Conservation (phyloP, 2,797 vertebrate genomes). For the Bucorvus abyssinicus region DNA sequence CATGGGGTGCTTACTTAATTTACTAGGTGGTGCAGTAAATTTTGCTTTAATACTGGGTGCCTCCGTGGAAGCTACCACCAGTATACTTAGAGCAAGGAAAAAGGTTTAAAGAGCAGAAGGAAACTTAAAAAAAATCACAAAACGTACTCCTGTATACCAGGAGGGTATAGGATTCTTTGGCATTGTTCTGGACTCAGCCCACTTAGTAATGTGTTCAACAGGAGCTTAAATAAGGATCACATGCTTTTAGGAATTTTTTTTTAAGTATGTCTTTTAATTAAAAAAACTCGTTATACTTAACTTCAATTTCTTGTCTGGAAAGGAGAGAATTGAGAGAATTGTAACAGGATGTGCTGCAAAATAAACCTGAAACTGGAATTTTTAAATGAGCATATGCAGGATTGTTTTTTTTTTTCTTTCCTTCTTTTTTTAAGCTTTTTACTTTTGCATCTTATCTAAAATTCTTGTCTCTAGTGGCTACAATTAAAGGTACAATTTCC, state of each 20-base stretch:
- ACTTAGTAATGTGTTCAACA: neutral
- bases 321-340: neutral
- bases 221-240: neutral
- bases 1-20: neutral
- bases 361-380: neutral
- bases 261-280: neutral
- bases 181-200: neutral
- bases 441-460: neutral
- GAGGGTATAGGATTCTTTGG: neutral
- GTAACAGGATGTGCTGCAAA: neutral
- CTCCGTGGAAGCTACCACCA: neutral
- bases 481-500: neutral
- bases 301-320: neutral
- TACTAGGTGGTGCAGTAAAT: neutral
- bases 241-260: neutral
- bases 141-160: fast-evolving
- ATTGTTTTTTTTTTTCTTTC: neutral
- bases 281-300: neutral
- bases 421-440: neutral
- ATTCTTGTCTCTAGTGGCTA: neutral
- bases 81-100: neutral
- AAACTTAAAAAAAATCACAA: neutral
- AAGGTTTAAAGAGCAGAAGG: neutral
- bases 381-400: neutral
- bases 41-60: neutral